Base-by-base conservation (phyloP, 2,888 invertebrate species). In the Megamerina dolium region DNA sequence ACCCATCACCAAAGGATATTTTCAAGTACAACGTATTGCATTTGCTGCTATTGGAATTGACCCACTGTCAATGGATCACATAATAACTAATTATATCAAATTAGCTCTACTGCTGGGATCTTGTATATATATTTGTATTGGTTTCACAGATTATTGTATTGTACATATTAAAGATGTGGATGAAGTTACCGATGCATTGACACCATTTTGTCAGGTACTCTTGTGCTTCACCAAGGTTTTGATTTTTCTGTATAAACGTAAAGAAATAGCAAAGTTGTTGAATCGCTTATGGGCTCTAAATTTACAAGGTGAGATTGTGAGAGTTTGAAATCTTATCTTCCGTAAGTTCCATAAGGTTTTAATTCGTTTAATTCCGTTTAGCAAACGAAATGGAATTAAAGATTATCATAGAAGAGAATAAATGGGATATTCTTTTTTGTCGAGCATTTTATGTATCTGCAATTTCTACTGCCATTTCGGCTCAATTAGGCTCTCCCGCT, bases 121-220 rank as follows among this genome's bases (percentile, higher is more conserved):
- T n/a, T n/a, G n/a, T n/a, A n/a, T n/a, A n/a, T n/a, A n/a, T n/a
- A n/a, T n/a, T n/a, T n/a, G n/a, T n/a, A n/a, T n/a, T n/a, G n/a
- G n/a, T n/a, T n/a, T n/a, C n/a, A n/a, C n/a, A n/a, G n/a, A n/a
- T n/a, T n/a, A n/a, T n/a, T n/a, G n/a, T n/a, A n/a, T n/a, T n/a
- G n/a, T n/a, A 23, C 23, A 23, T 23, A 23, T 23, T 8, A 8
- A 6, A 23, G 10, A 23, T 23, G 23, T 23, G 10, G 32, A 37
- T 31, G 41, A 52, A 19, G 48, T 48, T 0, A 48, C 48, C 2
- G 41, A 43, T 29, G 27, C 49, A 2, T n/a, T 55, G 34, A n/a
- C 47, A 5, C 50, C 50, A 2, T 44, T 46, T 20, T 43, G 49
- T 35, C 50, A 53, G 29, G 30, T 29, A 2, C 3, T 47, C 10